Percentiles rank a stretch among this genome's conserved stretches.
phyloP scores from a whole-genome alignment of 1,140 invertebrate genomes.

The Drosophila insularis region DNA sequence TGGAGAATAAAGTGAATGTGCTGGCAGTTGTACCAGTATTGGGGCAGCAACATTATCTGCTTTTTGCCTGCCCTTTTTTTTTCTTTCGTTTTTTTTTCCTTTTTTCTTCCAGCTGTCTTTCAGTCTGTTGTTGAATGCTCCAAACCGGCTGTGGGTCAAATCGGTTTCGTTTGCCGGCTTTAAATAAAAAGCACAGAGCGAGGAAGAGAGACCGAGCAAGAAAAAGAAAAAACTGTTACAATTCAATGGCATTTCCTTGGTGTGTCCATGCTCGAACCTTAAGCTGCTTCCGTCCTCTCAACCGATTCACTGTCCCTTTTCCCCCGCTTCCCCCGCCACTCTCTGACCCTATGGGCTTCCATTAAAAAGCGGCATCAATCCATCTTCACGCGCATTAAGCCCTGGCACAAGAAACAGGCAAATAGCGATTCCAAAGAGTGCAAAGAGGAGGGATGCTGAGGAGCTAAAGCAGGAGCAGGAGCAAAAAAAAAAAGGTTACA shows the following conservation, averaged over 20 bases:
- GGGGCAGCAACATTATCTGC: constrained; percentile 46
- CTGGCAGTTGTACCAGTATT: constrained; percentile 21
- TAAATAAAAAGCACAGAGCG: constrained; percentile 7
- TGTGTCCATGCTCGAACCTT: constrained; percentile 21
- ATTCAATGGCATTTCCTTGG: constrained; percentile 66
- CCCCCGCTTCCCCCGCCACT: not conserved
- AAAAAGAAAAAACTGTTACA: constrained; percentile 75
- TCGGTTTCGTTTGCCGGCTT: constrained; percentile 40
- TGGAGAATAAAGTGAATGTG: constrained; percentile 38
- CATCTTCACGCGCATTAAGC: constrained; percentile 62
- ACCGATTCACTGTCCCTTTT: not conserved
- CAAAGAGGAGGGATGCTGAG: constrained; percentile 28
- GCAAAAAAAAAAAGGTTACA: constrained; percentile 42
- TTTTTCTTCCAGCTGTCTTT: constrained; percentile 41
- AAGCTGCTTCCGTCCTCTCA: constrained; percentile 60
- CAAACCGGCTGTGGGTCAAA: constrained; percentile 58
- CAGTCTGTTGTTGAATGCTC: constrained; percentile 41
- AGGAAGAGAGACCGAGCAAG: constrained; percentile 56
- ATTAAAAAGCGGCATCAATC: constrained; percentile 52
- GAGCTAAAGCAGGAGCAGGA: not conserved
- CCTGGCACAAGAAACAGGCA: not conserved
- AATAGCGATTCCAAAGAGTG: not conserved
- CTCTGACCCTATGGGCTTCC: constrained; percentile 12
- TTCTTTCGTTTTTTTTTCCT: constrained; percentile 8
- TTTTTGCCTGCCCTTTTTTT: constrained; percentile 45